These are phyloP conservation scores for Stenodera caucasica DNA, from an alignment of 2,888 invertebrate species.

Conservation along the genomic window DNA sequence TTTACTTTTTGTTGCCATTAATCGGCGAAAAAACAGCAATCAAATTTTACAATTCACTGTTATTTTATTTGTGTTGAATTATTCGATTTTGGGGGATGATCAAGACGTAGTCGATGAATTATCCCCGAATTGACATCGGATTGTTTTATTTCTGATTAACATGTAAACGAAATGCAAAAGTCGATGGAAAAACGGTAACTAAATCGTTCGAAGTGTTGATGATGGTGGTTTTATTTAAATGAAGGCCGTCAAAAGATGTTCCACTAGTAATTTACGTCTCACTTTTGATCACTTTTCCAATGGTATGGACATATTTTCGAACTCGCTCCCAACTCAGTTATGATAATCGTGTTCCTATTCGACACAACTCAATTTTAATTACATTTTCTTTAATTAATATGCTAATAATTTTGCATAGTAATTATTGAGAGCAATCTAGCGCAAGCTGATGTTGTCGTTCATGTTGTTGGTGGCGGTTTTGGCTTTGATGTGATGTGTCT, in stretches of 20 bases:
- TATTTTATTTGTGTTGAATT: too few relatives aligned
- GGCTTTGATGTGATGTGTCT: conserved; percentile 53
- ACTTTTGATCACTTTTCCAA: conserved; percentile 52
- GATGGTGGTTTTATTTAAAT: conserved; percentile 50
- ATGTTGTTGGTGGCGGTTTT: not conserved
- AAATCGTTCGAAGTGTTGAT: conserved; percentile 34
- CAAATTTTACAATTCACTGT: too few relatives aligned
- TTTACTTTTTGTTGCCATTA: not conserved
- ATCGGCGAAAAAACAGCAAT: too few relatives aligned
- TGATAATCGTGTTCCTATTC: conserved; percentile 55
- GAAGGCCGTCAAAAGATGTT: conserved; percentile 53
- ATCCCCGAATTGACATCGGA: too few relatives aligned
- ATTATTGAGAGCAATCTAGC: conserved; percentile 59
- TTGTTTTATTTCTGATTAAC: conserved; percentile 38
- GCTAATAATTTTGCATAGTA: conserved; percentile 61
- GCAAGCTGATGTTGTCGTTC: conserved; percentile 50
- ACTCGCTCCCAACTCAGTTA: conserved; percentile 49
- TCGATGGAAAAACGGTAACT: conserved; percentile 51
- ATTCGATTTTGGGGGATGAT: too few relatives aligned
- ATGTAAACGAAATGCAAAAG: conserved; percentile 53
- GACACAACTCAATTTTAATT: conserved; percentile 59
- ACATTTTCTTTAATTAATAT: conserved; percentile 61
- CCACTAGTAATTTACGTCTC: conserved; percentile 52
- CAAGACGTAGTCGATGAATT: too few relatives aligned
- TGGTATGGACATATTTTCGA: conserved; percentile 49